Conservation (phyloP, 2,888 invertebrate genomes). For the Nowickia ferox region DNA sequence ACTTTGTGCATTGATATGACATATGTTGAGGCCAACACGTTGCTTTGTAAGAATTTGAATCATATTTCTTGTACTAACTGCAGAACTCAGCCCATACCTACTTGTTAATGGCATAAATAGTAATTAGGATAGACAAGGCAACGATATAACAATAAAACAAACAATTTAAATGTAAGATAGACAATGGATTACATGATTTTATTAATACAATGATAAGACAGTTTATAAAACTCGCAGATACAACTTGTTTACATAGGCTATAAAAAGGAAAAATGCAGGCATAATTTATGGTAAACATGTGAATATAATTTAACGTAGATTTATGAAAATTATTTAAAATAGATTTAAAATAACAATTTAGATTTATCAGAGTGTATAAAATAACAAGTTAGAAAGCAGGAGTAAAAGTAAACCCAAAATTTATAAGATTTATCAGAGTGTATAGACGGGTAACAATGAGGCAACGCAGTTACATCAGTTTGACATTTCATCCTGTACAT, state of each 20-base stretch:
- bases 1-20: no score
- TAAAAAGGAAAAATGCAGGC: not conserved
- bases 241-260: not conserved
- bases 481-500: not conserved
- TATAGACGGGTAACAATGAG: not conserved
- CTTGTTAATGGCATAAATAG: not conserved
- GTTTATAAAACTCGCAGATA: no score
- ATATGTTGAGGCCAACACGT: constrained; percentile 45
- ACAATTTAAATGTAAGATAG: not conserved
- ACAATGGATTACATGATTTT: no score
- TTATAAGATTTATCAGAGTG: not conserved
- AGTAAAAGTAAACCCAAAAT: no score
- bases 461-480: not conserved
- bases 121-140: constrained; percentile 13
- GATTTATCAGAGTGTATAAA: no score
- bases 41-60: constrained; percentile 21
- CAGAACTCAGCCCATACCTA: not conserved
- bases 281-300: not conserved
- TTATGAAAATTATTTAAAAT: not conserved
- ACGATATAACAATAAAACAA: constrained; percentile 2
- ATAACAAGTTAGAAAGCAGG: no score
- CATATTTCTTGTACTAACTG: constrained; percentile 9
- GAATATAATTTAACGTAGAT: not conserved
- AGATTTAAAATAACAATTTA: not conserved
- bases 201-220: no score